Evolutionary conservation across 2,797 vertebrate genomes (phyloP), one percentile per base, ranked within the genome.

Genomic region (Eupleurogrammus muticus): DNA sequence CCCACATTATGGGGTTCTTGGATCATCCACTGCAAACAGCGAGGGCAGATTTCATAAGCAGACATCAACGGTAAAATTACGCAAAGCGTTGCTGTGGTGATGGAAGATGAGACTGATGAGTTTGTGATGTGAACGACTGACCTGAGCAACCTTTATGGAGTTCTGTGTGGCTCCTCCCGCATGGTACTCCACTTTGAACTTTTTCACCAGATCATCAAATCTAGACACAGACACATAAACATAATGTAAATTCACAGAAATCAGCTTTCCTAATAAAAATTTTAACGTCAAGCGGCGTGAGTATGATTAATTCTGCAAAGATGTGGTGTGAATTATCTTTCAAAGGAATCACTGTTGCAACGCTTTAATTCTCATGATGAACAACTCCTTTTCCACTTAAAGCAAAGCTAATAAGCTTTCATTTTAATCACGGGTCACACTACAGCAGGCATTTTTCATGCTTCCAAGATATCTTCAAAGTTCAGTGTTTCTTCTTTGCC

Each of bases 111-210:
- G 16, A 46, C 17, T 0, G 14, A 5, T 6, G 17, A 1, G 21
- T 55, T 9, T 58, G 24, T 52, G 40, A 24, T 24, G 48, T 10
- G 4, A 0, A 3, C 1, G 75, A 94, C 97, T 84, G 92, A 99
- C 98, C 98, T 99, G 98, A 66, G 98, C 98, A n/a, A 99, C 93
- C 95, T 97, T 98, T 65, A 99, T 94, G 0, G 98, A 95, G 93
- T 99, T 99, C 93, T 98, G 98, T 20, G 98, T 98, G 71, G 98
- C 98, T 77, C 98, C 98, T 84, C 98, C 97, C 56, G 98, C 98
- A 38, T 98, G 96, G 93, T 99, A 99, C 78, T 99, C 98, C 6
- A 97, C 97, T 79, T 96, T 95, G 87, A 97, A 99, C 88, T 95
- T 99, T 91, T 97, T 97, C 85, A 98, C 94, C 38, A 99, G 89